These are phyloP conservation scores for Dryococelus australis DNA, from an alignment of 2,888 invertebrate genomes.

Conservation along the genomic window DNA sequence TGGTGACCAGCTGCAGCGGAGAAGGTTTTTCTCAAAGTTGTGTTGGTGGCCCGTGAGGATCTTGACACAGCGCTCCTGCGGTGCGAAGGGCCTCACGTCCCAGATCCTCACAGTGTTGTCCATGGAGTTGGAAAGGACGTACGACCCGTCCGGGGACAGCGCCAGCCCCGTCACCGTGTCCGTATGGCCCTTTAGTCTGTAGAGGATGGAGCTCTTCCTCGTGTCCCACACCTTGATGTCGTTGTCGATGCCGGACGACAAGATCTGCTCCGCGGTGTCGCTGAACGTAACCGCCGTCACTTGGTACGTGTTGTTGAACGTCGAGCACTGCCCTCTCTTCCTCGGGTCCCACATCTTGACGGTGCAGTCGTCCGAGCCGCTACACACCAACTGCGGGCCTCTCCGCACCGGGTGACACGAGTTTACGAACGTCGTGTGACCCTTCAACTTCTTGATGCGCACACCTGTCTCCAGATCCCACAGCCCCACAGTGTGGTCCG, in stretches of 20 bases:
- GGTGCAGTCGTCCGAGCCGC: constrained; percentile 94
- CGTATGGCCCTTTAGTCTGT: constrained; percentile 89
- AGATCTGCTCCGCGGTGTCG: constrained; percentile 94
- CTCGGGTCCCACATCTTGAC: constrained; percentile 93
- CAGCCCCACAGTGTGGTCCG: constrained; percentile 93
- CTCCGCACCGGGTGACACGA: constrained; percentile 72
- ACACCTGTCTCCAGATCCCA: constrained; percentile 94
- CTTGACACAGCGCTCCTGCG: constrained; percentile 91
- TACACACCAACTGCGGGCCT: constrained; percentile 89
- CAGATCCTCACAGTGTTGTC: constrained; percentile 95
- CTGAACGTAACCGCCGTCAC: constrained; percentile 91
- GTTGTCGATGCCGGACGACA: constrained; percentile 96
- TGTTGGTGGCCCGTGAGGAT: constrained; percentile 93
- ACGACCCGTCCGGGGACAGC: constrained; percentile 85
- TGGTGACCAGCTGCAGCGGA: constrained; percentile 92
- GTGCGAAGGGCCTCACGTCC: constrained; percentile 96
- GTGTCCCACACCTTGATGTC: constrained; percentile 98
- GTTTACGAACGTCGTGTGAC: constrained; percentile 67
- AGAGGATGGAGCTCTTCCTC: constrained; percentile 83
- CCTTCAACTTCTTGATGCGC: constrained; percentile 89
- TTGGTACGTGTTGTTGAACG: constrained; percentile 76
- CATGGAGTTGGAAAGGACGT: constrained; percentile 95
- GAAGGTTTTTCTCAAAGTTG: constrained; percentile 96
- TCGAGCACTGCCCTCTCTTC: constrained; percentile 76
- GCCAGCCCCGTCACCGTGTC: constrained; percentile 93